Percentiles rank a stretch among this genome's conserved stretches.
These are phyloP conservation scores for Xiphophorus maculatus DNA, from an alignment of 2,113 vertebrate species.

Conservation along the genomic window DNA sequence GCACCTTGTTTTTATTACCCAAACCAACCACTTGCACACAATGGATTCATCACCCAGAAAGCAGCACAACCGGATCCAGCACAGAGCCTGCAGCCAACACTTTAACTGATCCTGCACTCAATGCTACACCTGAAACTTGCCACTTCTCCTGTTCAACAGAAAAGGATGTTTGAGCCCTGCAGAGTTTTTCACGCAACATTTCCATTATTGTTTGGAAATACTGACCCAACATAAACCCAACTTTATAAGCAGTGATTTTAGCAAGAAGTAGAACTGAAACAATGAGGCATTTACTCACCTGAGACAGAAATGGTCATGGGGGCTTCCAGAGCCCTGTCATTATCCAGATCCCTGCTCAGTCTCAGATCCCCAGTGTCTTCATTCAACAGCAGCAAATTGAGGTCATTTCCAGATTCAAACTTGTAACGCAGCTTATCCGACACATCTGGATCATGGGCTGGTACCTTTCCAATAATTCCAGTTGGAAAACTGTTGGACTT, in stretches of 20 bases:
- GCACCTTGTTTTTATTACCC: slow-evolving; percentile 55
- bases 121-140: slow-evolving; percentile 29
- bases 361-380: slow-evolving; percentile 89
- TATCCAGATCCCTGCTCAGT: slow-evolving; percentile 91
- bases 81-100: slow-evolving; percentile 67
- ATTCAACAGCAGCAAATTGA: slow-evolving; percentile 88
- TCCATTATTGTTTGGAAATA: neutral
- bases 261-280: neutral
- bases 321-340: slow-evolving; percentile 92
- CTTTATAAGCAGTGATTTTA: rapidly evolving
- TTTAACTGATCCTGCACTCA: slow-evolving; percentile 37
- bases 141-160: slow-evolving; percentile 1
- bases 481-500: slow-evolving; percentile 96
- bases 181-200: slow-evolving; percentile 14
- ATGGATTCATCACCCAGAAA: slow-evolving; percentile 68
- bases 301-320: slow-evolving; percentile 92
- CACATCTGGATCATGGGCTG: slow-evolving; percentile 92
- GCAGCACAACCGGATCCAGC: slow-evolving; percentile 72
- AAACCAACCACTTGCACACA: slow-evolving; percentile 59
- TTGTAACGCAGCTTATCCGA: slow-evolving; percentile 90
- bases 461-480: slow-evolving; percentile 93
- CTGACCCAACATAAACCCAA: neutral
- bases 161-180: neutral
- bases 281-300: slow-evolving; percentile 79
- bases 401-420: slow-evolving; percentile 93